Evolutionary conservation across 2,113 vertebrate species (phyloP), one percentile per base, ranked within the genome.

Genomic region (Trogon melanurus): DNA sequence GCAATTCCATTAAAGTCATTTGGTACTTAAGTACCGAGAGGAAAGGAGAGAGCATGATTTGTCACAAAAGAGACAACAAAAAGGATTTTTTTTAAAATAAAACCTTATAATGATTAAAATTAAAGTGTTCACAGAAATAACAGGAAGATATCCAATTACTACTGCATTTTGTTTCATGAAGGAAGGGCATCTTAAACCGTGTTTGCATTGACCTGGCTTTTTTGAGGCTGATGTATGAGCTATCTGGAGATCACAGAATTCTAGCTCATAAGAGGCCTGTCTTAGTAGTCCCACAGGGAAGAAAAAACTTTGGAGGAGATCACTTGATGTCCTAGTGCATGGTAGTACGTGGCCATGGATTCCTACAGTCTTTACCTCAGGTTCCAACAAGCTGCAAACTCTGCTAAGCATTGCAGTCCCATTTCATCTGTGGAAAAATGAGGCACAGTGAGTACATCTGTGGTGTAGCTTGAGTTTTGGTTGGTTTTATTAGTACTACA

Each of bases 321-420:
- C 11, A 16, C 13, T 81, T 91, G 16, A 26, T 67, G 18, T 36
- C 5, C 29, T 26, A 64, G 36, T 30, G 23, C 20, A 10, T 11
- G 32, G 25, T 51, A 82, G 73, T 21, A 36, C 13, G 56, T 56
- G 82, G 5, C 16, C 16, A 61, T 0, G 0, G 17, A 51, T 47
- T 69, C 47, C 41, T 45, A 36, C 19, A 45, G 0, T 11, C 62
- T 19, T 69, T 75, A 53, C 13, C 17, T n/a, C 25, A 70, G 25
- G 36, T 38, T 87, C 47, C 48, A 62, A 56, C 34, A 60, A 66
- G 86, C 27, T 64, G 4, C 20, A 79, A 72, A 69, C 41, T 78
- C 80, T 38, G 22, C 9, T 73, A 23, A 85, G 25, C 27, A 30
- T 16, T 25, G 15, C 11, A 78, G n/a, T 8, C 20, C 5, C 1